These are phyloP conservation scores for Serripes groenlandicus DNA, from an alignment of 2,888 invertebrate species.

Conservation along the genomic window DNA sequence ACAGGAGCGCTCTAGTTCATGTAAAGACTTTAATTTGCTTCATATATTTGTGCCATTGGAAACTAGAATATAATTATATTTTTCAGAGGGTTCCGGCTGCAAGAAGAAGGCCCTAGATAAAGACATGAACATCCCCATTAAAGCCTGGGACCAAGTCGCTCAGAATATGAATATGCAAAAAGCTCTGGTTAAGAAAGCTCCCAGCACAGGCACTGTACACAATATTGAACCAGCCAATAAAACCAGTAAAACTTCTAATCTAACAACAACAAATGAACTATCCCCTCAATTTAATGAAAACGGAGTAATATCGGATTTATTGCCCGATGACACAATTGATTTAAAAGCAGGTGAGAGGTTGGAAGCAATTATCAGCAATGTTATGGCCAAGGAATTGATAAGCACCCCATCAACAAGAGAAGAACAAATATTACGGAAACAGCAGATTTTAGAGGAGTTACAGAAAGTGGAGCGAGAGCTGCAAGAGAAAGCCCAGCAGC, in stretches of 20 bases:
- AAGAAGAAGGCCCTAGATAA: slow-evolving; percentile 68
- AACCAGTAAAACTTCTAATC: slow-evolving; percentile 57
- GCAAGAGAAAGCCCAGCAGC: slow-evolving; percentile 88
- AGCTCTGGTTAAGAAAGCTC: slow-evolving; percentile 71
- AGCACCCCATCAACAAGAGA: slow-evolving; percentile 85
- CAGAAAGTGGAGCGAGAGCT: slow-evolving; percentile 91
- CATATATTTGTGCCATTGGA: no score
- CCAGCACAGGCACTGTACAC: slow-evolving; percentile 65
- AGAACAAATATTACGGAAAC: slow-evolving; percentile 90
- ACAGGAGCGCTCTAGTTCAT: no score
- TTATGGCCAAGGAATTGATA: slow-evolving; percentile 85
- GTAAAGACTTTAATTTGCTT: no score
- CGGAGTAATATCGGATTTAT: slow-evolving; percentile 67
- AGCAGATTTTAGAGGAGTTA: slow-evolving; percentile 90
- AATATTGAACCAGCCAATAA: slow-evolving; percentile 57
- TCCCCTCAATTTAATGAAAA: slow-evolving; percentile 67
- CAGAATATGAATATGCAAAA: slow-evolving; percentile 81
- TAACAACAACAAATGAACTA: slow-evolving; percentile 57
- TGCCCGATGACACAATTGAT: slow-evolving; percentile 75
- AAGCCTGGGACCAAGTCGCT: slow-evolving; percentile 72
- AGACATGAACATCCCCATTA: slow-evolving; percentile 71
- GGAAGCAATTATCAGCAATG: slow-evolving; percentile 86
- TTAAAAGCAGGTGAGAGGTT: slow-evolving; percentile 85
- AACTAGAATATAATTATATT: no score
- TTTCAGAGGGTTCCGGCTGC: slow-evolving; percentile 33